Percentiles rank a stretch among this genome's conserved stretches.
These are phyloP conservation scores for Carabus problematicus DNA, from an alignment of 2,888 invertebrate species.

Conservation along the genomic window DNA sequence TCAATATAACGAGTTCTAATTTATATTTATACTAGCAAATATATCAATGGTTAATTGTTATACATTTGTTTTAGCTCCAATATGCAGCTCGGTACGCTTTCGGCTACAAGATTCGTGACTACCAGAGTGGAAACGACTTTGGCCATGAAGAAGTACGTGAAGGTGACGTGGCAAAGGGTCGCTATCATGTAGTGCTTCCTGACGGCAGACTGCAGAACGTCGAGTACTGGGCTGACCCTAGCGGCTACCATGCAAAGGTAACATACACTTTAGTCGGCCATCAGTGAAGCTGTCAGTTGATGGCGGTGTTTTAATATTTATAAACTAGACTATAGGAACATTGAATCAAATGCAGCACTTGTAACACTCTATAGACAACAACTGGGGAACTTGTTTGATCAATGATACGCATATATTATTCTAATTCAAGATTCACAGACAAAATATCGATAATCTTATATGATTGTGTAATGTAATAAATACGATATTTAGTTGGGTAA, in stretches of 20 bases:
- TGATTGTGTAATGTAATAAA: too few species aligned
- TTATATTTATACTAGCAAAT: not conserved
- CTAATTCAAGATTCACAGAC: not conserved
- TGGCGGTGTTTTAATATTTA: not conserved
- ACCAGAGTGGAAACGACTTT: conserved; percentile 74
- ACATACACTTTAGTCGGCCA: conserved; percentile 63
- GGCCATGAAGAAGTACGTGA: conserved; percentile 77
- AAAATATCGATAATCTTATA: not conserved
- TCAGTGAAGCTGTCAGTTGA: conserved; percentile 44
- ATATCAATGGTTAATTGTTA: not conserved
- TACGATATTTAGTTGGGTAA: too few species aligned
- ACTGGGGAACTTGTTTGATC: not conserved
- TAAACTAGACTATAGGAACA: not conserved
- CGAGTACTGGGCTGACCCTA: conserved; percentile 77
- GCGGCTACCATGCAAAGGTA: conserved; percentile 80
- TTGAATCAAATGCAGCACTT: not conserved
- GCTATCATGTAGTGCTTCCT: conserved; percentile 79
- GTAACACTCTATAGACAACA: not conserved
- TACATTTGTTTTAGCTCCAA: conserved; percentile 50
- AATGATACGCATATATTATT: not conserved
- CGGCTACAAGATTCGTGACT: conserved; percentile 76
- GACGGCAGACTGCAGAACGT: conserved; percentile 82
- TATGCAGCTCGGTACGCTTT: conserved; percentile 62
- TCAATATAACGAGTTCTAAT: not conserved
- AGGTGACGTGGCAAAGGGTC: conserved; percentile 73